phyloP scores from a whole-genome alignment of 2,113 vertebrate genomes.

The Nanorana parkeri region DNA sequence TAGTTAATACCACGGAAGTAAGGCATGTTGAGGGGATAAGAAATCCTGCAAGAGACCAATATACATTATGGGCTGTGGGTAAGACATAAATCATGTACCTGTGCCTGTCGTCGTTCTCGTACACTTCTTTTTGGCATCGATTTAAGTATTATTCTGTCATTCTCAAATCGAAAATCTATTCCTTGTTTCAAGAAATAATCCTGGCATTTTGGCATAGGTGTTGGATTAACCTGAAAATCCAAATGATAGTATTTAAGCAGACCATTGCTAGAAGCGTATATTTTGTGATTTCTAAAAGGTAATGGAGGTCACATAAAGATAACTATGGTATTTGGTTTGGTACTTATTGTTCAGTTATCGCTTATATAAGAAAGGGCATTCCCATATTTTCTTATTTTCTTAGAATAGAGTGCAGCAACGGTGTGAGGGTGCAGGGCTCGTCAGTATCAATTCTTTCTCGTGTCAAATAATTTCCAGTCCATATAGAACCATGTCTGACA shows the following conservation, averaged over 20 bases:
- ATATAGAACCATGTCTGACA: too few species aligned
- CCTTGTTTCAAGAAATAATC: slow-evolving; percentile 80
- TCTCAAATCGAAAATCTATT: slow-evolving; percentile 76
- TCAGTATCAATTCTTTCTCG: too few species aligned
- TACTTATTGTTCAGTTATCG: too few species aligned
- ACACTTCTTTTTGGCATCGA: slow-evolving; percentile 66
- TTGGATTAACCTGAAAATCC: slow-evolving; percentile 70
- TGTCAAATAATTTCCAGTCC: too few species aligned
- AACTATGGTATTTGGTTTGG: too few species aligned
- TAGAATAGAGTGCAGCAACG: too few species aligned
- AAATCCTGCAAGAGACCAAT: not conserved
- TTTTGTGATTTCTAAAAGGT: too few species aligned
- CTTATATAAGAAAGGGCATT: too few species aligned
- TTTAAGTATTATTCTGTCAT: slow-evolving; percentile 78
- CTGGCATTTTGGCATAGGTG: slow-evolving; percentile 76
- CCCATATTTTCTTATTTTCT: too few species aligned
- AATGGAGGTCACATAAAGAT: too few species aligned
- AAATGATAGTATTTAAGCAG: not conserved
- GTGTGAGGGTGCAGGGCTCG: too few species aligned
- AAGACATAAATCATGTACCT: slow-evolving; percentile 67
- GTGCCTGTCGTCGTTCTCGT: slow-evolving; percentile 62
- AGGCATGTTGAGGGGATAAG: not conserved
- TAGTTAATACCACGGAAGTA: too few species aligned
- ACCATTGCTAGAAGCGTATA: not conserved
- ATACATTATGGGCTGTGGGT: not conserved